These are phyloP conservation scores for Drosophila kuntzei DNA, from an alignment of 2,888 invertebrate species.

Conservation along the genomic window DNA sequence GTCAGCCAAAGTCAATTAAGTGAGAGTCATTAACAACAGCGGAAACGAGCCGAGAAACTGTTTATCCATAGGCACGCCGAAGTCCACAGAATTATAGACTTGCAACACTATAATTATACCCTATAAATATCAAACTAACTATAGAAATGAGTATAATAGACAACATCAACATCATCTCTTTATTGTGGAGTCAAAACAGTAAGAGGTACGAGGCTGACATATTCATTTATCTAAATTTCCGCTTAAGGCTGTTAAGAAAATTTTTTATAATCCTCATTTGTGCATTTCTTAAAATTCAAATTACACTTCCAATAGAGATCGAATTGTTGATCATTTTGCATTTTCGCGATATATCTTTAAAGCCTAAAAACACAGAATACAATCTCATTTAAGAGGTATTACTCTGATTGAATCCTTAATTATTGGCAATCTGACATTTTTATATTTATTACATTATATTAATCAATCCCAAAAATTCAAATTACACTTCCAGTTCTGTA, in stretches of 20 bases:
- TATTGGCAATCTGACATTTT: not conserved
- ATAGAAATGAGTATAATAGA: not conserved
- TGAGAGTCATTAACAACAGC: slow-evolving; percentile 27
- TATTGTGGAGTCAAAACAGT: too few relatives aligned
- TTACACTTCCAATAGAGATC: not conserved
- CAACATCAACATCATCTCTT: not conserved
- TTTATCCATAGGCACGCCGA: not conserved
- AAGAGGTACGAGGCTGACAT: too few relatives aligned
- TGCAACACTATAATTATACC: not conserved
- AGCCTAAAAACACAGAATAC: too few relatives aligned
- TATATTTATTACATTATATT: too few relatives aligned
- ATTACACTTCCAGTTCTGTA: not conserved
- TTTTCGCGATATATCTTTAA: too few relatives aligned
- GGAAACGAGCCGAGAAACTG: slow-evolving; percentile 13
- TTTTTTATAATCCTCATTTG: too few relatives aligned
- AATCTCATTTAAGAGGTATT: too few relatives aligned
- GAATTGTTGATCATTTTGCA: too few relatives aligned
- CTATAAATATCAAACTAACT: not conserved
- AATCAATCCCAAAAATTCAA: not conserved
- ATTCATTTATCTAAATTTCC: too few relatives aligned
- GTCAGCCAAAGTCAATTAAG: slow-evolving; percentile 34
- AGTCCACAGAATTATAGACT: not conserved
- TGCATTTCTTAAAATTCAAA: not conserved
- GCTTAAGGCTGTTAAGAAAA: not conserved
- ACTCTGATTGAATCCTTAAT: too few relatives aligned